These are phyloP conservation scores for Hydractinia symbiolongicarpus DNA, from an alignment of 30 jellyfish, hydroid and myxozoan species.

Conservation along the genomic window DNA sequence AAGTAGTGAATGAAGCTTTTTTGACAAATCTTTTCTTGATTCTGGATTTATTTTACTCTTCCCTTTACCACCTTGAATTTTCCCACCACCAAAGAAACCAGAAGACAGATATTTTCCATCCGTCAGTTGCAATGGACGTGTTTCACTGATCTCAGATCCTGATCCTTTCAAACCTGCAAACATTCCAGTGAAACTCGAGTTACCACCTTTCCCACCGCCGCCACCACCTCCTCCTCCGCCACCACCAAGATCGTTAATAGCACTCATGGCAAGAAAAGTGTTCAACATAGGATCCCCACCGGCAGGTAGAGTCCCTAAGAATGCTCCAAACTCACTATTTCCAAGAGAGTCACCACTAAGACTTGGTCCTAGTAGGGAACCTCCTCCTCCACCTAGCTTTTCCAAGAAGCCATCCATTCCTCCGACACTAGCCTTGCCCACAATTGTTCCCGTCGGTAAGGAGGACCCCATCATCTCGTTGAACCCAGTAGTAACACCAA, in stretches of 20 bases:
- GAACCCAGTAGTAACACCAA: conserved; percentile 20
- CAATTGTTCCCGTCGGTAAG: background rate
- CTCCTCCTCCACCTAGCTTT: background rate
- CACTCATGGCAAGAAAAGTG: conserved; percentile 16
- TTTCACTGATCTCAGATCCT: background rate
- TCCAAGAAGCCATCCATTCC: conserved; percentile 14
- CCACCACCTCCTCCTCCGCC: conserved; percentile 23
- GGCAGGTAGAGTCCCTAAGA: conserved; percentile 16
- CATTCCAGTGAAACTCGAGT: conserved; percentile 6
- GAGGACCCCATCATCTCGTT: conserved; percentile 7
- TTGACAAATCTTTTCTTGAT: conserved; percentile 3
- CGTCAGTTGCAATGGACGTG: conserved; percentile 6
- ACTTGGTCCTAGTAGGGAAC: background rate
- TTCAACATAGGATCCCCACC: conserved; percentile 3
- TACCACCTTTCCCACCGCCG: conserved; percentile 8
- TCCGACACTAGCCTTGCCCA: conserved; percentile 15
- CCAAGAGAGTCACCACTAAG: background rate
- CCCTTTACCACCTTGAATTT: background rate
- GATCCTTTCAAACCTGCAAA: conserved; percentile 5
- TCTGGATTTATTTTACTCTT: background rate
- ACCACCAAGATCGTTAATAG: background rate
- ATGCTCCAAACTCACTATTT: background rate
- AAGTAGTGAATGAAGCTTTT: background rate
- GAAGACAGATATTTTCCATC: background rate
- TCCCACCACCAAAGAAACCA: conserved; percentile 13